phyloP scores from a whole-genome alignment of 2,888 invertebrate species.

The Papilio elwesi region DNA sequence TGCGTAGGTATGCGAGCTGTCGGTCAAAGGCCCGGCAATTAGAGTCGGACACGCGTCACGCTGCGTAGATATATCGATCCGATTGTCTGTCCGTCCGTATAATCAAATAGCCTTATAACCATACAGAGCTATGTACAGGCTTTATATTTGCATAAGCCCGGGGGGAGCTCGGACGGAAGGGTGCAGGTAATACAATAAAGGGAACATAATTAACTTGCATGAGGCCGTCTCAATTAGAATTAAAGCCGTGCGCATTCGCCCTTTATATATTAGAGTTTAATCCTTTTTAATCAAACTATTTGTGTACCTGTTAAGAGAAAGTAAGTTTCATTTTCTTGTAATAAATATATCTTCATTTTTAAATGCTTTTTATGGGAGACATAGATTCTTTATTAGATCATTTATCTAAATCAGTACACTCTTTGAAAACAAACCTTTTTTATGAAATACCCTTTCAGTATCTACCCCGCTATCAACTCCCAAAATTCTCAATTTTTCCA shows the following conservation, averaged over 20 bases:
- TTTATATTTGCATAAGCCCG: slow-evolving; percentile 10
- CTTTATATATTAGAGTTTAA: not conserved
- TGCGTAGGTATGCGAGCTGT: slow-evolving; percentile 2
- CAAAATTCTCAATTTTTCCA: too few relatives aligned
- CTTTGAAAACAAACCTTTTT: too few relatives aligned
- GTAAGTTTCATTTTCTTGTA: not conserved
- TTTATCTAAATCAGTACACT: too few relatives aligned
- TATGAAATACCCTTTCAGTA: too few relatives aligned
- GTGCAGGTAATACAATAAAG: slow-evolving; percentile 30
- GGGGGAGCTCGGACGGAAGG: slow-evolving; percentile 1
- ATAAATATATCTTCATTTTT: not conserved
- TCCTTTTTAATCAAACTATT: slow-evolving; percentile 6
- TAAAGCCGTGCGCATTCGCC: slow-evolving; percentile 1
- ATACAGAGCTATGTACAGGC: slow-evolving; percentile 14
- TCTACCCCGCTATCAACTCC: too few relatives aligned
- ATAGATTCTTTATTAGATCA: too few relatives aligned
- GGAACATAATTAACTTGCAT: slow-evolving; percentile 28
- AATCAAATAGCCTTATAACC: slow-evolving; percentile 23
- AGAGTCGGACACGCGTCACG: slow-evolving; percentile 42
- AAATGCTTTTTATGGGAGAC: too few relatives aligned
- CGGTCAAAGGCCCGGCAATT: slow-evolving; percentile 45
- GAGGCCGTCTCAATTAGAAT: slow-evolving; percentile 12
- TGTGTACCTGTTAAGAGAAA: not conserved
- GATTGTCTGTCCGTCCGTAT: slow-evolving; percentile 52
- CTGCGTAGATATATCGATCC: slow-evolving; percentile 55